Conservation (phyloP, 2,797 vertebrate genomes). For the Diplodus puntazzo region DNA sequence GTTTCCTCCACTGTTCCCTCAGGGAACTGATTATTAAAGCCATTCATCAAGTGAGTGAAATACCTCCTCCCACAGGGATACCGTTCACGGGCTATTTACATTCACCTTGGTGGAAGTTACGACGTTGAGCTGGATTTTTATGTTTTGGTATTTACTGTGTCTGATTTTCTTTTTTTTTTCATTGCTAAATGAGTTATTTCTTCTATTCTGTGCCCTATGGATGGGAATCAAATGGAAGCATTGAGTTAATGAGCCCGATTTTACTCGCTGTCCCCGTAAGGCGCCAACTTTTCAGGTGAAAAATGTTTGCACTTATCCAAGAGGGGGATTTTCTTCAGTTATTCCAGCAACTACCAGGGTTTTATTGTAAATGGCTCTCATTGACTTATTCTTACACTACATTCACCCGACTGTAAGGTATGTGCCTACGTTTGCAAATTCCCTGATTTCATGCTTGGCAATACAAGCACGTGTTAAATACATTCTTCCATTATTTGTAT, state of each 20-base stretch:
- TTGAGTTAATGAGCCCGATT: slow-evolving; percentile 60
- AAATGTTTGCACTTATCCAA: slow-evolving; percentile 55
- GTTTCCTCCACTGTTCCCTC: slow-evolving; percentile 33
- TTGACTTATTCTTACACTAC: not conserved
- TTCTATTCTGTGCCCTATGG: slow-evolving; percentile 32
- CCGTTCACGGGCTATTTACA: slow-evolving; percentile 59
- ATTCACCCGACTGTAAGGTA: not conserved
- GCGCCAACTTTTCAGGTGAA: slow-evolving; percentile 48
- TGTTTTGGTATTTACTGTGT: slow-evolving; percentile 44
- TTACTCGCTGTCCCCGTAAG: slow-evolving; percentile 52
- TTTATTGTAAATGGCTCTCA: slow-evolving; percentile 11
- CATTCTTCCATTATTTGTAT: not conserved
- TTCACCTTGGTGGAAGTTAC: slow-evolving; percentile 55
- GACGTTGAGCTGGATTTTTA: slow-evolving; percentile 36
- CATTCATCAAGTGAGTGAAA: slow-evolving; percentile 77
- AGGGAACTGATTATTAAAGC: slow-evolving; percentile 69
- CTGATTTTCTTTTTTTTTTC: slow-evolving; percentile 28
- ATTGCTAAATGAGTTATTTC: slow-evolving; percentile 42
- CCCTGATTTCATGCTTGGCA: slow-evolving; percentile 5
- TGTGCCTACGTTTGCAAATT: not conserved
- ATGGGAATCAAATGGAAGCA: slow-evolving; percentile 42
- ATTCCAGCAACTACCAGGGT: slow-evolving; percentile 3
- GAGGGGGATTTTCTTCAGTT: slow-evolving; percentile 41
- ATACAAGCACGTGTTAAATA: not conserved
- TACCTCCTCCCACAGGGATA: slow-evolving; percentile 39